Conservation (phyloP, 2,113 vertebrate genomes). For the Raphicerus campestris region DNA sequence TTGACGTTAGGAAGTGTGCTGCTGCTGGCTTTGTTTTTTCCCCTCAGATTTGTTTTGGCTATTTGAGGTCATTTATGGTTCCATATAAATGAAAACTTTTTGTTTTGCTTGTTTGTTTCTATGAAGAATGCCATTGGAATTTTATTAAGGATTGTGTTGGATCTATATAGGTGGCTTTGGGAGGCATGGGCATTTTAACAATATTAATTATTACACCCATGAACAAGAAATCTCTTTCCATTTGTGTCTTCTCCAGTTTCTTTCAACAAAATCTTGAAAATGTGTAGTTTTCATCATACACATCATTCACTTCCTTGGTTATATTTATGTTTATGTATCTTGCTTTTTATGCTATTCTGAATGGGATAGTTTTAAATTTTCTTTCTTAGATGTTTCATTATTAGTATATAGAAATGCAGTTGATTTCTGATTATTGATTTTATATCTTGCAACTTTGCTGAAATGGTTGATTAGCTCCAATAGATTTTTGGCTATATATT, state of each 20-base stretch:
- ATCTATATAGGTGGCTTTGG: not conserved
- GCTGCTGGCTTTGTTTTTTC: no score
- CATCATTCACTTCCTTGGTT: not conserved
- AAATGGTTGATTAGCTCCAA: not conserved
- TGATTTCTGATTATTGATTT: not conserved
- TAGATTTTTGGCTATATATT: not conserved
- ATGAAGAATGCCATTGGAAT: not conserved
- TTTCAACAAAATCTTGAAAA: not conserved
- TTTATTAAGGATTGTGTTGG: not conserved
- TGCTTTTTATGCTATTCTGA: not conserved
- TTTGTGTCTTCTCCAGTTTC: not conserved
- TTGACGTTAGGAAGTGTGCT: no score
- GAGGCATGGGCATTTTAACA: not conserved
- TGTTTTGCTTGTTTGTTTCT: not conserved
- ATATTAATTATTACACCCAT: not conserved
- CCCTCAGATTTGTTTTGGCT: no score
- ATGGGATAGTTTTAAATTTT: not conserved
- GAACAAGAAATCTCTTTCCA: not conserved
- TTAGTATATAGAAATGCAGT: not conserved
- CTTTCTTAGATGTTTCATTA: not conserved
- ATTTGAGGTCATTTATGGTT: no score
- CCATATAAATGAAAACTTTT: no score
- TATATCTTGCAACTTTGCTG: not conserved
- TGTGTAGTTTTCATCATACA: not conserved
- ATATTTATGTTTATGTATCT: not conserved